Evolutionary conservation across 2,888 invertebrate species (phyloP), one percentile per base, ranked within the genome.

Genomic region (Ganaspis brasiliensis): DNA sequence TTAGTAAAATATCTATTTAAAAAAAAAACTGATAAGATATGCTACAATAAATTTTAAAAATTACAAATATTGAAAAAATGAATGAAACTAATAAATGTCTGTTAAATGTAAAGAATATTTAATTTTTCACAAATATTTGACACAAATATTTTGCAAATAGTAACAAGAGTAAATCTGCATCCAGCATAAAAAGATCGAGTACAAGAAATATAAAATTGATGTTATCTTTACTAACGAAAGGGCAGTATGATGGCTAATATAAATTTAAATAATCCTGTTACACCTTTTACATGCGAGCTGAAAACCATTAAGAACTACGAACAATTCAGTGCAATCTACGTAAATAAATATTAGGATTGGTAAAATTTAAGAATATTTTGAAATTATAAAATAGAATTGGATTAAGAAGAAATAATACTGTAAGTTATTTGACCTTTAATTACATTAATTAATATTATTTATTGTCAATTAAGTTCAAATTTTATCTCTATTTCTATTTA

Each of bases 301-400:
- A 55, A 72, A 72, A 72, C 57, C 40, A 72, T 55, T 57, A 72
- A 72, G 21, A 72, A 56, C 56, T 72, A 56, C 72, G 57, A 40
- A 56, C 55, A 72, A 31, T 72, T 56, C 31, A 61, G 52, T 63
- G 40, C 12, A 35, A 45, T 67, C 63, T 63, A 57, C 14, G 21
- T 21, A 6, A 57, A 0, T 57, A 2, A 8, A 57, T 57, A 21
- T 5, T 24, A 57, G 14, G 1, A 49, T 16, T 5, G 14, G 8
- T 40, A 21, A 21, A 24, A 21, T 63, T 5, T 14, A 40, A 6
- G 14, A 12, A 8, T n/a, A n/a, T 2, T 21, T n/a, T n/a, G 0
- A 45, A n/a, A 24, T 21, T 61, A 24, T 2, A 45, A 67, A n/a
- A 67, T 0, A 67, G 40, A 67, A 3, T 21, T 67, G 2, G 12